These are phyloP conservation scores for Denticeps clupeoides DNA, from an alignment of 2,797 vertebrate species.

Conservation along the genomic window DNA sequence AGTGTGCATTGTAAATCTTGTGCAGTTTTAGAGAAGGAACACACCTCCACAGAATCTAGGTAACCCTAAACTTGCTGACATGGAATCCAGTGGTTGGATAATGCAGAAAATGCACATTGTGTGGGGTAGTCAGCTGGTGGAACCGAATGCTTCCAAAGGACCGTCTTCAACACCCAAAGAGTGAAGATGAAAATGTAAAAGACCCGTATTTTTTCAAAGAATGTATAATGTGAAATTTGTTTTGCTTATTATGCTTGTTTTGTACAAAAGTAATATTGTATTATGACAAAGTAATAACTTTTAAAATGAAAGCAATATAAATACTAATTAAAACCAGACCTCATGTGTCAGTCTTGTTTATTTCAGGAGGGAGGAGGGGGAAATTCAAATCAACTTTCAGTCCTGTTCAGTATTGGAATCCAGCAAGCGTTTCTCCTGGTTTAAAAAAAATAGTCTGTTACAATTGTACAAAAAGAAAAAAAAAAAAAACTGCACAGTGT, in stretches of 20 bases:
- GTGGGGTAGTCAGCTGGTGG: conserved; percentile 11
- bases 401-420: conserved; percentile 9
- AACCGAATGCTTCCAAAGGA: conserved; percentile 78
- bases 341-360: conserved; percentile 57
- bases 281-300: conserved; percentile 75
- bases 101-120: no score
- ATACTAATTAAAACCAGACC: conserved; percentile 86
- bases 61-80: no score
- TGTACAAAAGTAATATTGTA: conserved; percentile 88
- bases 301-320: conserved; percentile 97
- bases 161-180: conserved; percentile 77
- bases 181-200: conserved; percentile 62
- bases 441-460: background rate
- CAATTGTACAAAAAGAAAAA: background rate
- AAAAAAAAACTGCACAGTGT: background rate
- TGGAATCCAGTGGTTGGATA: conserved; percentile 3
- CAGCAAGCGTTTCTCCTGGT: conserved; percentile 40
- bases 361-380: background rate
- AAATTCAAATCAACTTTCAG: background rate
- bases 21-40: no score
- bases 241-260: conserved; percentile 92
- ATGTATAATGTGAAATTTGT: conserved; percentile 84
- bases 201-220: conserved; percentile 97
- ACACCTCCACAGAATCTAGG: no score
- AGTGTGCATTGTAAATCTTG: no score